phyloP scores from a whole-genome alignment of 2,888 invertebrate species.

The Eulithis testata region DNA sequence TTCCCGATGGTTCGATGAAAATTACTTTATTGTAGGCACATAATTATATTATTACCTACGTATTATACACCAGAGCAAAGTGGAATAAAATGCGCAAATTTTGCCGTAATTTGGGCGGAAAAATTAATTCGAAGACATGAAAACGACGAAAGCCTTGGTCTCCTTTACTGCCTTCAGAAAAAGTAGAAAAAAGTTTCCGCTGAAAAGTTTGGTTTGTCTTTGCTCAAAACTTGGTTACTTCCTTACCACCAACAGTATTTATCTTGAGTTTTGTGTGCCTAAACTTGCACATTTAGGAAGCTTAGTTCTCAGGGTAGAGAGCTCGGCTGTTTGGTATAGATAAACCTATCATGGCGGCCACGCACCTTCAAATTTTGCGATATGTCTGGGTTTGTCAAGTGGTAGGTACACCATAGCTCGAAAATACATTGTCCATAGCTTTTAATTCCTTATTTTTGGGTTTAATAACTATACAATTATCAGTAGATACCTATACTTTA shows the following conservation, averaged over 20 bases:
- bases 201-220: slow-evolving; percentile 16
- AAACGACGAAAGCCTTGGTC: slow-evolving; percentile 15
- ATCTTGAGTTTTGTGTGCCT: slow-evolving; percentile 2
- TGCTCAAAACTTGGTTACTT: slow-evolving; percentile 6
- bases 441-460: no score
- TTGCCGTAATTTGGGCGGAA: slow-evolving; percentile 2
- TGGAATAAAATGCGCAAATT: neutral
- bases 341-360: neutral
- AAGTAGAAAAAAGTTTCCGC: slow-evolving; percentile 8
- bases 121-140: slow-evolving; percentile 26
- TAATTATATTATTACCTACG: no score
- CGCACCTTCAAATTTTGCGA: no score
- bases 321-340: neutral
- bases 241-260: neutral
- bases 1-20: slow-evolving; percentile 13
- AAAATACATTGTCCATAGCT: no score
- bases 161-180: neutral
- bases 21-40: no score
- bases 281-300: neutral
- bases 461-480: no score
- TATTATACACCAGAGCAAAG: no score
- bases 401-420: no score
- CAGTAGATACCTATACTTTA: no score
- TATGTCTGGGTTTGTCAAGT: no score
- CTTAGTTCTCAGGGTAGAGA: neutral